Base-by-base conservation (phyloP, 1,140 invertebrate species). In the Conopomorpha cramerella region DNA sequence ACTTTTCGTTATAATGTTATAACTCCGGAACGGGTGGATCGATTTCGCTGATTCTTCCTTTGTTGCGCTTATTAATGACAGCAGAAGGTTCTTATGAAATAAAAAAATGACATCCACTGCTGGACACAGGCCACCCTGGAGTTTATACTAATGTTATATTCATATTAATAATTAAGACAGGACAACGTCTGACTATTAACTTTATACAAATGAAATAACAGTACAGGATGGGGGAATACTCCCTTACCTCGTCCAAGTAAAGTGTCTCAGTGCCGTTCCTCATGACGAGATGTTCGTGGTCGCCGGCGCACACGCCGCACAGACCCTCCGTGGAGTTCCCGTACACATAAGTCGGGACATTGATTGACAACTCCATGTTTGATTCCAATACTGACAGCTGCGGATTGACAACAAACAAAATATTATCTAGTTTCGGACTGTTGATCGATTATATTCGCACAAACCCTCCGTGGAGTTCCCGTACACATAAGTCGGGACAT, bases 301-400 rank as follows among this genome's bases (percentile, higher is more conserved):
- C 79, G 8, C 80, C 79, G 44, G 91, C 88, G 55, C 91, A 93
- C 43, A 86, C 81, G 33, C 90, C 90, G 58, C 91, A 93, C 0
- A 93, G 62, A 25, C 91, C 91, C 65, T 91, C 87, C 17, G 87
- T 84, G 34, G 83, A 83, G 38, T 84, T 84, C 8, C 79, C 82
- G 59, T 91, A 92, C 13, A 86, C 73, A 30, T 84, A 82, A 0
- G 90, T 91, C 0, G 91, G 89, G 2, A 84, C 77, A 36, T 77
- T 81, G 1, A 92, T 64, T 0, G 67, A 72, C 42, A 89, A 88
- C 10, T 80, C 83, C 48, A 85, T 71, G 27, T 82, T 81, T 0
- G 78, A 56, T 19, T 71, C 74, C 0, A 70, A 43, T 2, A 73
- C 72, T 6, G 57, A 49, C 19, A 72, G 23, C 70, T 76, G 43